These are phyloP conservation scores for Pygoscelis adeliae DNA, from an alignment of 2,113 vertebrate species.

Conservation along the genomic window DNA sequence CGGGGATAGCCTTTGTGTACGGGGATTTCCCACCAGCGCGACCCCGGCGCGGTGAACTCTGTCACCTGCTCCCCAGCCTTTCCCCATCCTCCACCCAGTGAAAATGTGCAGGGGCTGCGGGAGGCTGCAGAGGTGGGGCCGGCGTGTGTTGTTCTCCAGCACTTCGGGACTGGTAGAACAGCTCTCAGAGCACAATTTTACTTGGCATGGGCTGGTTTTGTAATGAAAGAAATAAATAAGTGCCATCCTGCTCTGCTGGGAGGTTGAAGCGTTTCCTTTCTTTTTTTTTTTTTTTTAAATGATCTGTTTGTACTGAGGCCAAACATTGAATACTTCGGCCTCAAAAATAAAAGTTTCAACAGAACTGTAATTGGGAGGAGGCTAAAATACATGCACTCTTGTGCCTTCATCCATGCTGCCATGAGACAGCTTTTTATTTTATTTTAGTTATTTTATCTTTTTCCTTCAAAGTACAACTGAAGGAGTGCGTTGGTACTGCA, in stretches of 20 bases:
- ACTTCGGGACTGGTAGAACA: constrained; percentile 52
- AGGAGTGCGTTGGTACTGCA: fast-evolving
- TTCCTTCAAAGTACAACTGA: background rate
- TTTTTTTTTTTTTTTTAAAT: background rate
- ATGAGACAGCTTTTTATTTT: background rate
- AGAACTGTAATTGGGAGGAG: background rate
- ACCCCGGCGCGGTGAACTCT: fast-evolving
- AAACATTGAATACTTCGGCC: background rate
- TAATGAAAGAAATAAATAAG: constrained; percentile 45
- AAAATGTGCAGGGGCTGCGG: background rate
- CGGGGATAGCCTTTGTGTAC: fast-evolving
- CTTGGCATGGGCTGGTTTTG: constrained; percentile 40
- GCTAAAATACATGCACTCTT: background rate
- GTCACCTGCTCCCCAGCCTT: background rate
- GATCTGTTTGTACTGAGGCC: background rate
- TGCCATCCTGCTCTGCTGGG: constrained; percentile 32
- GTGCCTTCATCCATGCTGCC: background rate
- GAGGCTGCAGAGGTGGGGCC: constrained; percentile 36
- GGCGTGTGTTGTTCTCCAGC: background rate
- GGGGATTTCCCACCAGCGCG: fast-evolving
- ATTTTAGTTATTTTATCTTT: background rate
- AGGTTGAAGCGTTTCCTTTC: background rate
- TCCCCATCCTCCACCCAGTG: background rate
- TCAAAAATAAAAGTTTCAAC: background rate
- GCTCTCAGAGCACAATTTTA: constrained; percentile 51